Percentiles rank a stretch among this genome's conserved stretches.
These are phyloP conservation scores for Limnothrissa miodon DNA, from an alignment of 2,113 vertebrate species.

Conservation along the genomic window DNA sequence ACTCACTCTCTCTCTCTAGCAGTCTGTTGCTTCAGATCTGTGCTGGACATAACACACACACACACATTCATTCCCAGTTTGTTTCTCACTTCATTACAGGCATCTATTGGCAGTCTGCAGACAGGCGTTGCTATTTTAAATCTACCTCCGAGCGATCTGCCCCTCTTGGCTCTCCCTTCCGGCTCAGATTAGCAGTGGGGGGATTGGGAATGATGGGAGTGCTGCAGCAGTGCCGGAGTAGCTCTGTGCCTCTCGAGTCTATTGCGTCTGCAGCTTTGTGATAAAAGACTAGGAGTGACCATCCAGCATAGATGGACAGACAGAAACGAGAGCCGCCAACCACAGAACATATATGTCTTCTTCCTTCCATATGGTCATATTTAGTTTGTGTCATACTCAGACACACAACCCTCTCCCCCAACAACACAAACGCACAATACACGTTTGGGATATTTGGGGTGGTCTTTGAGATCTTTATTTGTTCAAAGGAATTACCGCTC, in stretches of 20 bases:
- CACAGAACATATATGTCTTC: neutral
- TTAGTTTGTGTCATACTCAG: too few species aligned
- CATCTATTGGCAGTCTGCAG: neutral
- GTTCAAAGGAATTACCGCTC: neutral
- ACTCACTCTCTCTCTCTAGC: neutral
- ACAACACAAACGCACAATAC: neutral
- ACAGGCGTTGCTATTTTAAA: slow-evolving; percentile 2
- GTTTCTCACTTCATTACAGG: neutral
- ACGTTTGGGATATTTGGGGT: neutral
- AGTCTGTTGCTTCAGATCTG: neutral
- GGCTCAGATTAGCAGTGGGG: neutral
- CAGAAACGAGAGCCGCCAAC: neutral
- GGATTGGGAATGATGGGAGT: neutral
- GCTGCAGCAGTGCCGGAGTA: neutral
- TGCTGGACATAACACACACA: neutral
- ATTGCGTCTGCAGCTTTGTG: neutral
- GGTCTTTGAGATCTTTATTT: slow-evolving; percentile 2
- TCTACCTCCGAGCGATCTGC: neutral
- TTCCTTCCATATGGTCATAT: neutral
- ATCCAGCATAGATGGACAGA: neutral
- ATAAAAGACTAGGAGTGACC: neutral
- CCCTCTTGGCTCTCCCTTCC: neutral
- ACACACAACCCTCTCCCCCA: too few species aligned
- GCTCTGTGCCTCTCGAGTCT: neutral
- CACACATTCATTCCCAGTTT: neutral